Evolutionary conservation across 2,888 invertebrate species (phyloP), one percentile per base, ranked within the genome.

Genomic region (Torymus tubicola): DNA sequence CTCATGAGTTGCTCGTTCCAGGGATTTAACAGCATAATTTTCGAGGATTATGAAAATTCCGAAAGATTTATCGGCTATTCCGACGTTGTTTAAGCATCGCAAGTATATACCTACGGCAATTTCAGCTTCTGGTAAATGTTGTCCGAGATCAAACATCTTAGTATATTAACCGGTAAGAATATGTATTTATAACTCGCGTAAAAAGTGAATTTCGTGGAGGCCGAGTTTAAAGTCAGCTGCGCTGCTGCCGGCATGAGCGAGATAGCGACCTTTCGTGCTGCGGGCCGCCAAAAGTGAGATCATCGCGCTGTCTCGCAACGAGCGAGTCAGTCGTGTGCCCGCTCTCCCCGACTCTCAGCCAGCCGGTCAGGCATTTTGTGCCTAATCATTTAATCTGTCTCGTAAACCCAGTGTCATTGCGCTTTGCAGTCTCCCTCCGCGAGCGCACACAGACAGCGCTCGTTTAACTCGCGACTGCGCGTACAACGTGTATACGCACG

Each of bases 311-410:
- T 31, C n/a, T n/a, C n/a, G n/a, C n/a, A n/a, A n/a, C n/a, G n/a
- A n/a, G n/a, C n/a, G n/a, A n/a, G n/a, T n/a, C n/a, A n/a, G n/a
- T n/a, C n/a, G n/a, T n/a, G n/a, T n/a, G 31, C 31, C 0, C 31
- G 31, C 31, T 1, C 31, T 31, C 31, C 31, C 31, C 3, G 31
- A 1, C 31, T 3, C 31, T 5, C 31, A 31, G 31, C 8, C 31
- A 31, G 60, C 63, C n/a, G 67, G 50, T 68, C 53, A 1, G 74
- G 63, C 82, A 80, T 63, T 78, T 81, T 83, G 78, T 74, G 79
- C 81, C 83, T 84, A 85, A 86, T 86, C 83, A 84, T 83, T 85
- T 84, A 85, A 87, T 86, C 85, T 83, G 81, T 69, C 78, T 80
- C 82, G 83, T 80, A 83, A 86, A 76, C 82, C 71, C 82, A 81